phyloP scores from a whole-genome alignment of 2,113 vertebrate genomes.

The Aegithalos caudatus region DNA sequence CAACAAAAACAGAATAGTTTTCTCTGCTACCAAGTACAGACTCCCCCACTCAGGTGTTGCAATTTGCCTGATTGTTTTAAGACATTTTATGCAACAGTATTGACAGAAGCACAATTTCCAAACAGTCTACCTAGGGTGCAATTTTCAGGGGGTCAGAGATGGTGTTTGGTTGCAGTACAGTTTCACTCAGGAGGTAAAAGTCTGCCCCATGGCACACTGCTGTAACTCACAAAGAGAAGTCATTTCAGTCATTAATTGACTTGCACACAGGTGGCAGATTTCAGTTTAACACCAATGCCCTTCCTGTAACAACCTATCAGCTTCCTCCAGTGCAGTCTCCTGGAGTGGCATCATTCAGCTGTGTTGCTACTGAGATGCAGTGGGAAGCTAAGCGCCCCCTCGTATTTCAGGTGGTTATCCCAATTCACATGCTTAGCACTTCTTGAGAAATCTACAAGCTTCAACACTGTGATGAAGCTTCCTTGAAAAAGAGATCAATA shows the following conservation, averaged over 20 bases:
- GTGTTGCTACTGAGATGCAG: background rate
- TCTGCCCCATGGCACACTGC: background rate
- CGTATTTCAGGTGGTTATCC: conserved; percentile 15
- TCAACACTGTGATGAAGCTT: conserved; percentile 34
- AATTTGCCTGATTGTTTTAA: background rate
- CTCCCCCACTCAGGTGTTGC: accelerated
- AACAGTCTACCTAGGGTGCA: background rate
- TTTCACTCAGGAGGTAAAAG: background rate
- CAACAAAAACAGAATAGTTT: background rate
- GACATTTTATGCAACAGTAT: background rate
- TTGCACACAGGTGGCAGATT: conserved; percentile 19
- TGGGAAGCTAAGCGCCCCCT: background rate
- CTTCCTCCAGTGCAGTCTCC: conserved; percentile 12
- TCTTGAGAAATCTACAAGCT: conserved; percentile 25
- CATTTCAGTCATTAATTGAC: background rate
- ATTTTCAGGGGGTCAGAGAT: background rate
- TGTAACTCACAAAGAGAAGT: background rate
- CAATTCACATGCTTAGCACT: conserved; percentile 26
- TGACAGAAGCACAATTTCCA: background rate
- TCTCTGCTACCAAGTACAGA: background rate
- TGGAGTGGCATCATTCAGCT: background rate
- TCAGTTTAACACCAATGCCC: background rate
- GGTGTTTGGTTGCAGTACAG: background rate
- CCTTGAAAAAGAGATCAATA: conserved; percentile 1
- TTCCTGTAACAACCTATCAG: conserved; percentile 10